Evolutionary conservation across 2,113 vertebrate genomes (phyloP), one percentile per base, ranked within the genome.

Genomic region (Suricata suricatta): DNA sequence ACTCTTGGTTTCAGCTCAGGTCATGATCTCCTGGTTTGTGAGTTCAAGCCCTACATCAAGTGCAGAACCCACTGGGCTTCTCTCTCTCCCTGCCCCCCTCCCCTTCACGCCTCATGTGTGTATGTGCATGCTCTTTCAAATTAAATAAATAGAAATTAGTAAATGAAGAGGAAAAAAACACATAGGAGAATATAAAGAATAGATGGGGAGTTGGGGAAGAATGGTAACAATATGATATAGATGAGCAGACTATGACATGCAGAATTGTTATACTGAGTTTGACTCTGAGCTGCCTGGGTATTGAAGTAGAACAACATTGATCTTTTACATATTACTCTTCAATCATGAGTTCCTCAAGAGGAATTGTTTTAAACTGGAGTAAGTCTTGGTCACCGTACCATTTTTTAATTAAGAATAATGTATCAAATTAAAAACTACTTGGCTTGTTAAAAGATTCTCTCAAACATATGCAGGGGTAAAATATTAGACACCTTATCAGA

Each of bases 331-430:
- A 29, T 41, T 83, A 88, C 29, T 35, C 74, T 94, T 41, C 31
- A 95, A 35, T 71, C 23, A 12, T 8, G 12, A 85, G 7, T 50
- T 93, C 33, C 50, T 88, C 41, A 88, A 52, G 69, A 77, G 83
- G 11, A 94, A 38, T 76, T 29, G 31, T 92, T 96, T 88, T 88
- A 71, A 77, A 77, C n/a, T 83, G 47, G 33, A 63, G 38, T 47
- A 93, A 52, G 14, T 83, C 50, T 72, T 93, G 8, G 19, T 60
- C 35, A 69, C 47, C 10, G 44, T 21, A 29, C 7, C 19, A 33
- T 88, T 64, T 76, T 84, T 90, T 16, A 64, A 64, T 64, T 95
- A 47, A 77, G 89, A 92, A 79, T 54, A 60, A 66, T 63, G 44
- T 88, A 60, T 3, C 33, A 95, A 93, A 54, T 17, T 85, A 72